Percentiles rank a stretch among this genome's conserved stretches.
phyloP scores from a whole-genome alignment of 1,140 invertebrate genomes.

The Lepidurus apus region DNA sequence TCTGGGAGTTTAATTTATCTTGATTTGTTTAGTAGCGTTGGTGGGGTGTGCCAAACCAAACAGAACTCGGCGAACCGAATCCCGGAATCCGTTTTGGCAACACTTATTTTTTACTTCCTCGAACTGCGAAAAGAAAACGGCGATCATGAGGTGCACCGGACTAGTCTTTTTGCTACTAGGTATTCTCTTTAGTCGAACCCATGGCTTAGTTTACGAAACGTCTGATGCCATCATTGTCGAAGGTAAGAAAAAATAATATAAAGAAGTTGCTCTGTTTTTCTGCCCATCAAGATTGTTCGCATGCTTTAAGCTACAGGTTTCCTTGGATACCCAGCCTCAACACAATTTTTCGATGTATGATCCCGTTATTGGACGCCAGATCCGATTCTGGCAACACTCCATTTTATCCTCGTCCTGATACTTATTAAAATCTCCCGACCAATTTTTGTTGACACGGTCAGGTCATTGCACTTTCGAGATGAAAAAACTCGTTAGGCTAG shows the following conservation, averaged over 20 bases:
- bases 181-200: not conserved
- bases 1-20: no score
- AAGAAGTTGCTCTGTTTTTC: not conserved
- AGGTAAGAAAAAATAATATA: constrained; percentile 1
- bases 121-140: no score
- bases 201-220: constrained; percentile 30
- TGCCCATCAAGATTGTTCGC: not conserved
- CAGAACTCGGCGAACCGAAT: no score
- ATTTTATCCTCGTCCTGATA: not conserved
- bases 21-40: no score
- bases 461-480: not conserved
- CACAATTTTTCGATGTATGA: no score
- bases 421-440: not conserved
- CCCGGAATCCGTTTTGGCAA: no score
- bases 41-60: no score
- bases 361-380: no score
- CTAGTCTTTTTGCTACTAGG: constrained; percentile 8
- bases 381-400: not conserved
- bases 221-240: constrained; percentile 32
- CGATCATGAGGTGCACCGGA: not conserved
- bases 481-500: constrained; percentile 18
- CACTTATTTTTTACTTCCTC: no score
- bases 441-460: constrained; percentile 22
- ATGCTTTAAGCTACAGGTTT: not conserved
- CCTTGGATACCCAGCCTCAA: not conserved